Base-by-base conservation (phyloP, 2,113 vertebrate species). In the Saimiri boliviensis region DNA sequence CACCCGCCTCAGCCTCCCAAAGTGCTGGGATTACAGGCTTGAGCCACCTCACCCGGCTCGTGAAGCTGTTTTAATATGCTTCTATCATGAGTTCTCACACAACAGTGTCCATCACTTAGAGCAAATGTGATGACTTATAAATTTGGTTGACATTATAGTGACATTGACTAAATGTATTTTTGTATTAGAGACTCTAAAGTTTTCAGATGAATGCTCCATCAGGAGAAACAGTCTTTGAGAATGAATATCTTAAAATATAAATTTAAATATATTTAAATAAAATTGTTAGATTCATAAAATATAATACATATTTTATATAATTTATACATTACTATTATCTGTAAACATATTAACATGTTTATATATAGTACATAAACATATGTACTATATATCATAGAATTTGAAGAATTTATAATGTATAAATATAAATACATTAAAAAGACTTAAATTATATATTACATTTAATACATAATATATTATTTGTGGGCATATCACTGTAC, bases 211-310 rank as follows among this genome's bases (percentile, higher is more conserved):
- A 82, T 77, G 8, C 8, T n/a, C 8, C 3, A 82, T 60, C 13
- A 54, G n/a, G 87, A 90, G 23, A 95, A 94, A 95, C 5, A 60
- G 16, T 77, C 49, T 70, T 95, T 68, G 45, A 93, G n/a, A 94
- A 76, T 95, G 21, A 95, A 68, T 76, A 66, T 45, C 8, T 96
- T 35, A 68, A 95, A 89, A 96, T 49, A 76, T 66, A 30, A 84
- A 90, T 86, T 92, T 92, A 92, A 82, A 74, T 73, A 90, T 5
- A 89, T 86, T 89, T 68, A 89, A 92, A 96, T 42, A 63, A 12
- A 63, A 30, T 63, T 82, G 86, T 77, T 45, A 87, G 8, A 47
- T 88, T 11, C 60, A 30, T 63, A 63, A 63, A 30, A 30, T 63
- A 30, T 30, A 91, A 76, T 66, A 60, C 21, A 42, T 89, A 79